A percentile compares a stretch with the other conserved stretches of the same genome.
Evolutionary conservation across 2,797 vertebrate species (phyloP).

Genomic region (Echiichthys vipera): DNA sequence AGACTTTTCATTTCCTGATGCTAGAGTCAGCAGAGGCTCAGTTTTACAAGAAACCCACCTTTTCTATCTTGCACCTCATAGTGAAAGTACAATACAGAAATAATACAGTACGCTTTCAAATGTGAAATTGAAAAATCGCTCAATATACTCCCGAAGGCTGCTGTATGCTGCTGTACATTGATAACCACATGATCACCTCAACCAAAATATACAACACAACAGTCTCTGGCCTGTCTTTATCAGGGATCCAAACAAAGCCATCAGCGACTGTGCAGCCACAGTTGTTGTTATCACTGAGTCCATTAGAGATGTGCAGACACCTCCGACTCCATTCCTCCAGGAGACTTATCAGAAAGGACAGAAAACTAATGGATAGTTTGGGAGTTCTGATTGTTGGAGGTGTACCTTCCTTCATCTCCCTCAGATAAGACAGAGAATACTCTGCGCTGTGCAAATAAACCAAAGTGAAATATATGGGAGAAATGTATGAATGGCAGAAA

Average conservation of each 20-base stretch:
- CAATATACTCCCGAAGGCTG: constrained; percentile 15
- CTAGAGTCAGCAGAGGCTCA: neutral
- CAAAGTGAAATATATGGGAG: neutral
- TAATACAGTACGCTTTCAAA: constrained; percentile 29
- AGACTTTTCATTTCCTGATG: neutral
- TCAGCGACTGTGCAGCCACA: constrained; percentile 44
- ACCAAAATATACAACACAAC: constrained; percentile 23
- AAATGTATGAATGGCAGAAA: neutral
- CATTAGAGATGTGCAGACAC: constrained; percentile 71
- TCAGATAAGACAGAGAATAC: constrained; percentile 53
- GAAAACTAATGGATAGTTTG: constrained; percentile 67
- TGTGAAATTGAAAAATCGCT: constrained; percentile 40
- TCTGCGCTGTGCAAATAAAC: constrained; percentile 15
- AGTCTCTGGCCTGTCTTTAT: constrained; percentile 49
- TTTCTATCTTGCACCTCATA: neutral
- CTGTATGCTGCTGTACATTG: constrained; percentile 16
- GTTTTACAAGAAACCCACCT: neutral
- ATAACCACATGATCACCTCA: constrained; percentile 24
- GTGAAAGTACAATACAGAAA: constrained; percentile 3
- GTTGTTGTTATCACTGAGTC: constrained; percentile 66
- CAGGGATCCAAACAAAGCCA: constrained; percentile 60
- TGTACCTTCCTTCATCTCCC: constrained; percentile 51
- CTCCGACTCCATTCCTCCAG: constrained; percentile 50
- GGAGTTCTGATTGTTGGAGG: constrained; percentile 53
- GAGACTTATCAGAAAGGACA: constrained; percentile 59